These are phyloP conservation scores for Eupelmus urozonus DNA, from an alignment of 2,888 invertebrate species.

Conservation along the genomic window DNA sequence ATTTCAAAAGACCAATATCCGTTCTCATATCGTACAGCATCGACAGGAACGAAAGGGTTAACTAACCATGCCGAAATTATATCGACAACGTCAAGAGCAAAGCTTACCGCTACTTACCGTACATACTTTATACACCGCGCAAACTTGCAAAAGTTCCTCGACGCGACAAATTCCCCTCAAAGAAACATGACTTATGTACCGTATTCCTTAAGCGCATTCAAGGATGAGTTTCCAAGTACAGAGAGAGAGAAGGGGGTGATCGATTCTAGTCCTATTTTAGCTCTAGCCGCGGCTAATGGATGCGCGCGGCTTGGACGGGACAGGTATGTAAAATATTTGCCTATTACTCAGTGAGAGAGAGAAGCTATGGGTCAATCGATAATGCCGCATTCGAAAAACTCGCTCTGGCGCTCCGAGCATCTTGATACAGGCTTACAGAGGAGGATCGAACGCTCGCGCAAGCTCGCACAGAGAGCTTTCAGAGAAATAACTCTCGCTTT, in stretches of 20 bases:
- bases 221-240: conserved; percentile 33
- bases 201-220: conserved; percentile 3
- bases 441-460: too few relatives aligned
- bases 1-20: neutral
- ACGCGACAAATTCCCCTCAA: too few relatives aligned
- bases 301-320: neutral
- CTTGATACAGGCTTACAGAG: conserved; percentile 21
- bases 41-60: neutral
- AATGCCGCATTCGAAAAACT: conserved; percentile 32
- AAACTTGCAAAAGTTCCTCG: too few relatives aligned
- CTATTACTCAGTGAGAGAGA: conserved; percentile 44
- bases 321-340: conserved; percentile 43
- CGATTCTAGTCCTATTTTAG: conserved; percentile 24
- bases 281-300: conserved; percentile 29
- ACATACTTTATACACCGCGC: too few relatives aligned
- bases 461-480: neutral
- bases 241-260: too few relatives aligned
- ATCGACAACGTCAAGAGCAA: too few relatives aligned
- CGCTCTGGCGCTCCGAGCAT: conserved; percentile 20
- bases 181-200: conserved; percentile 9
- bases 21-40: neutral
- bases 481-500: conserved; percentile 3
- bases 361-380: conserved; percentile 43
- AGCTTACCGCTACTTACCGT: too few relatives aligned
- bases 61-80: neutral